Conservation (phyloP, 1,140 invertebrate species). For the Neocloeon triangulifer region DNA sequence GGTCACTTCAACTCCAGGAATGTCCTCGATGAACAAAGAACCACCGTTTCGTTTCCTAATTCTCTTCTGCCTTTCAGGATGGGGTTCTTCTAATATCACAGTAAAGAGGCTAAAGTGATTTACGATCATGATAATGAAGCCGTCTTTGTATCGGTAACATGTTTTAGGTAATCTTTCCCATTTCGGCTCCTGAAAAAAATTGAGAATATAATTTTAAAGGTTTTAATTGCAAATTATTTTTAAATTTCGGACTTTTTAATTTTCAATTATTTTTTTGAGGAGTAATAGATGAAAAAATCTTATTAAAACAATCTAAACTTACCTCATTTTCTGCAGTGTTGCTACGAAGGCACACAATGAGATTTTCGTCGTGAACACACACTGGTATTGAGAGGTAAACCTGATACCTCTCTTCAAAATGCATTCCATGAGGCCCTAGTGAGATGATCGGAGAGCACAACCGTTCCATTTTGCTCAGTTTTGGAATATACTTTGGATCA, state of each 20-base stretch:
- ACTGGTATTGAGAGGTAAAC: conserved; percentile 1
- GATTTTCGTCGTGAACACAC: not conserved
- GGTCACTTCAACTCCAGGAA: conserved; percentile 11
- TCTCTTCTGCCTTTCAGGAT: conserved; percentile 8
- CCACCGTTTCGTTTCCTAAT: conserved; percentile 10
- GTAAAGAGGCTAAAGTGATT: conserved; percentile 13
- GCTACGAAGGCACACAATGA: conserved; percentile 3
- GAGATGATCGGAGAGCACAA: conserved; percentile 3
- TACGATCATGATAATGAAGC: conserved; percentile 10
- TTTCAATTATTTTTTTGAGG: not conserved
- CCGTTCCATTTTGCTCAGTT: not conserved
- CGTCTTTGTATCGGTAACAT: conserved; percentile 3
- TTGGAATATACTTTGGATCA: not conserved
- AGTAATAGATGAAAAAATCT: too few species aligned
- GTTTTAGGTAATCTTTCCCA: not conserved
- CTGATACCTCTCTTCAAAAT: conserved; percentile 4
- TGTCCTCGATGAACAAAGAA: conserved; percentile 9
- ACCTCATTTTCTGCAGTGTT: conserved; percentile 4
- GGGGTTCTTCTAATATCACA: conserved; percentile 10
- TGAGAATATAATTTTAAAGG: not conserved
- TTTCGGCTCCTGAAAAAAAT: not conserved
- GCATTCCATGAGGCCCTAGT: conserved; percentile 4
- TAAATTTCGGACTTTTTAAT: too few species aligned
- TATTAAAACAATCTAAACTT: too few species aligned
- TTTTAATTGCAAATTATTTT: too few species aligned